Evolutionary conservation across 1,140 invertebrate species (phyloP), one percentile per base, ranked within the genome.

Genomic region (Laodelphax striatellus): DNA sequence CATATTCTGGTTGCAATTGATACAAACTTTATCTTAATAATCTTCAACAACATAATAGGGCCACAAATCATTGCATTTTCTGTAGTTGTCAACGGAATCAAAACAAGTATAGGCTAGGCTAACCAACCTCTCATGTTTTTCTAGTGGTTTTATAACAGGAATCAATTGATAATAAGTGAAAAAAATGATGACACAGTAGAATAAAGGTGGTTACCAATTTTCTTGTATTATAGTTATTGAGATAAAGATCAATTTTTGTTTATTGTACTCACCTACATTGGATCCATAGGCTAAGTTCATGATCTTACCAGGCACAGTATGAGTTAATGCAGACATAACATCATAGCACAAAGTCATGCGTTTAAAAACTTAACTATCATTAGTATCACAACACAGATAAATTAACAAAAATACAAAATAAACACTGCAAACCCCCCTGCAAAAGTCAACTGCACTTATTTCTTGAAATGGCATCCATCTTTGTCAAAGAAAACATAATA

Each of bases 241-340:
- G 34, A 34, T 61, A 62, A 69, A 55, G 63, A 65, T 62, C 66
- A 70, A 67, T 43, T n/a, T n/a, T n/a, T 63, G 62, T 55, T 63
- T 60, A 55, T 19, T 16, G 14, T 11, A 62, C 13, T 61, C 28
- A 52, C 64, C 54, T 63, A 57, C 63, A 65, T 46, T 57, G 28
- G 16, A 57, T n/a, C 22, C 22, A 43, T 43, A 16, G 55, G 54
- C 50, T 38, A 57, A 54, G 54, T 38, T 62, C 60, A 57, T 57
- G 46, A 65, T 70, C 73, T 77, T 77, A 80, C 79, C 79, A 80
- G 78, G 74, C 72, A 80, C 76, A 71, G 79, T 79, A 77, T 81
- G 79, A 73, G 80, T 79, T 76, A 82, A 76, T 70, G 79, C 77
- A 68, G 80, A 81, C 79, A 82, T 81, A 44, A 55, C 34, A 38